Evolutionary conservation across 2,113 vertebrate species (phyloP).

Genomic region (Pomatostomus ruficeps): DNA sequence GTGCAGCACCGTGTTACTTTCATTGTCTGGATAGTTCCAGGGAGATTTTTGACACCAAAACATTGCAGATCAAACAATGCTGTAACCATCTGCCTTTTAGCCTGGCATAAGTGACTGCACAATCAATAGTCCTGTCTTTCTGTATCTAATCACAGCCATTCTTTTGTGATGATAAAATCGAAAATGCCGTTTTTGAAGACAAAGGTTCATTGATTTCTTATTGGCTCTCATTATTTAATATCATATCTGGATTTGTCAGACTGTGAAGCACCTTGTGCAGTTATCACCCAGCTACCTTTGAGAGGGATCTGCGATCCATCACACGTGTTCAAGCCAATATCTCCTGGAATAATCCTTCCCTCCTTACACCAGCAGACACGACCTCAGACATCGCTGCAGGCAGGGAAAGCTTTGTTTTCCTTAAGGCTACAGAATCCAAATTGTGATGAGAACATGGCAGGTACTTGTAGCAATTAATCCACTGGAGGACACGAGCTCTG

Average conservation of each 20-base stretch:
- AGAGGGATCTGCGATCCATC: neutral
- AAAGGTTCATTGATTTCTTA: neutral
- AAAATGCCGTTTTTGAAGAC: neutral
- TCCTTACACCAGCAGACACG: neutral
- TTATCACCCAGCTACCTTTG: neutral
- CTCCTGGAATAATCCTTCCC: neutral
- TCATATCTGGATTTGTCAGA: neutral
- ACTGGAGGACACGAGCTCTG: neutral
- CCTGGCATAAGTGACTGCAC: neutral
- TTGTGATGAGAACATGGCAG: neutral
- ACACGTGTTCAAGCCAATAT: neutral
- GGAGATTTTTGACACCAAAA: neutral
- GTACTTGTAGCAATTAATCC: conserved; percentile 10
- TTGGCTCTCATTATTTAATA: neutral
- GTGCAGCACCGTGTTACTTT: neutral
- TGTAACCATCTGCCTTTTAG: neutral
- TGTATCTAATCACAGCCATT: neutral
- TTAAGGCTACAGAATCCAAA: neutral
- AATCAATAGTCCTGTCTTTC: neutral
- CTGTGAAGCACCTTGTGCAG: neutral
- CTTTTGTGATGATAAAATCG: neutral
- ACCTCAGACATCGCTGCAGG: neutral
- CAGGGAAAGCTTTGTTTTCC: neutral
- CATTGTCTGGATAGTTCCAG: neutral
- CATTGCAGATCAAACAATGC: neutral